phyloP scores from a whole-genome alignment of 2,797 vertebrate genomes.

The Manis crassicaudata region DNA sequence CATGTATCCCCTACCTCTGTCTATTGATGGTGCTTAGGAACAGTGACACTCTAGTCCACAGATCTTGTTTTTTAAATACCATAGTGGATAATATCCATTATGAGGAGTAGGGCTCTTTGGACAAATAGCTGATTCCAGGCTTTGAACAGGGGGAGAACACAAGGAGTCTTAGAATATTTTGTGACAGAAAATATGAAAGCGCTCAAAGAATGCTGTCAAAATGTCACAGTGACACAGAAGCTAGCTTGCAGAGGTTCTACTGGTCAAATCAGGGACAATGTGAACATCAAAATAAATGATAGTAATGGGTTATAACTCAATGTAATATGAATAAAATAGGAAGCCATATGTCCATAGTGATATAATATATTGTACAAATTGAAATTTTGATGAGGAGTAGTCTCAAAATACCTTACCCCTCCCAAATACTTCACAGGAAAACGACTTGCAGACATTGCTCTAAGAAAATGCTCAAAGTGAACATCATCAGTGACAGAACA shows the following conservation, averaged over 20 bases:
- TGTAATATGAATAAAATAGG: not conserved
- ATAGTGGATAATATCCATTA: not conserved
- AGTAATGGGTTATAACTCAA: not conserved
- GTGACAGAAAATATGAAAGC: not conserved
- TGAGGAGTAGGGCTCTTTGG: not conserved
- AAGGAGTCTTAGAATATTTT: not conserved
- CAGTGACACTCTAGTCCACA: not conserved
- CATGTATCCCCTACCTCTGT: not conserved
- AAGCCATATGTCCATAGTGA: not conserved
- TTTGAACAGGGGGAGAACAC: not conserved
- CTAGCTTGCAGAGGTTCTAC: not conserved
- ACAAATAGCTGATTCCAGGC: not conserved
- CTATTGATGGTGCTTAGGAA: not conserved
- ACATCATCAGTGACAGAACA: not conserved
- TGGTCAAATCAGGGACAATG: not conserved
- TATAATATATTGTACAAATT: not conserved
- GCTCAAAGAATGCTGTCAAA: not conserved
- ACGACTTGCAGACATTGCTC: not conserved
- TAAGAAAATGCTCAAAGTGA: not conserved
- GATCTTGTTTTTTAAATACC: not conserved
- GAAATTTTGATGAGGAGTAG: not conserved
- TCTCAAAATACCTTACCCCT: not conserved
- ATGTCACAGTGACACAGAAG: not conserved
- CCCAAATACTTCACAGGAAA: not conserved
- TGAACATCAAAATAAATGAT: not conserved